Evolutionary conservation across 2,888 invertebrate species (phyloP).

Genomic region (Pardosa pseudoannulata): DNA sequence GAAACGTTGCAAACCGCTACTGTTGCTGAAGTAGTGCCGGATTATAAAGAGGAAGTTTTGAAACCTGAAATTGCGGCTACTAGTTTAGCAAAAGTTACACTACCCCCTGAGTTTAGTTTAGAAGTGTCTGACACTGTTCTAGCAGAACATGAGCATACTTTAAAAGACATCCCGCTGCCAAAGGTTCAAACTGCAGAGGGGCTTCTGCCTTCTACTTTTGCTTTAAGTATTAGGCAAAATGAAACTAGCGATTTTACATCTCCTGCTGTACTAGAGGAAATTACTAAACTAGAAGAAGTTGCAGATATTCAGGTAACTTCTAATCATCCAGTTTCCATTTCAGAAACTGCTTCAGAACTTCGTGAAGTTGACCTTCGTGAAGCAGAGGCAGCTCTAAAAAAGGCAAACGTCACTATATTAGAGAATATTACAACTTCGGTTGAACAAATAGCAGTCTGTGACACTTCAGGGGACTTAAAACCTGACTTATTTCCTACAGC

Average conservation of each 20-base stretch:
- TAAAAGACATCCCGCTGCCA: slow-evolving; percentile 56
- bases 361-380: slow-evolving; percentile 68
- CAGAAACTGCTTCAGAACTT: slow-evolving; percentile 73
- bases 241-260: slow-evolving; percentile 54
- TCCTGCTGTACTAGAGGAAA: slow-evolving; percentile 23
- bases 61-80: slow-evolving; percentile 17
- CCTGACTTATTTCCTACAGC: slow-evolving; percentile 59
- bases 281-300: slow-evolving; percentile 36
- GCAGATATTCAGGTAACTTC: slow-evolving; percentile 57
- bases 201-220: slow-evolving; percentile 53
- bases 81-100: slow-evolving; percentile 34
- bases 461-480: slow-evolving; percentile 63
- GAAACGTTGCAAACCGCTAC: slow-evolving; percentile 61
- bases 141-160: slow-evolving; percentile 60
- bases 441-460: slow-evolving; percentile 67
- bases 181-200: slow-evolving; percentile 46
- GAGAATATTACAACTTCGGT: slow-evolving; percentile 68
- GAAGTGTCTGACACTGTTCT: slow-evolving; percentile 65
- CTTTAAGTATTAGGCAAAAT: slow-evolving; percentile 69
- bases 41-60: slow-evolving; percentile 66
- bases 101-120: slow-evolving; percentile 54
- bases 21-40: slow-evolving; percentile 58
- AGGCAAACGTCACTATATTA: slow-evolving; percentile 64
- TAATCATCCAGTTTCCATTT: slow-evolving; percentile 73
- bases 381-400: slow-evolving; percentile 55